Base-by-base conservation (phyloP, 2,888 invertebrate species). In the Andrena bicolor region DNA sequence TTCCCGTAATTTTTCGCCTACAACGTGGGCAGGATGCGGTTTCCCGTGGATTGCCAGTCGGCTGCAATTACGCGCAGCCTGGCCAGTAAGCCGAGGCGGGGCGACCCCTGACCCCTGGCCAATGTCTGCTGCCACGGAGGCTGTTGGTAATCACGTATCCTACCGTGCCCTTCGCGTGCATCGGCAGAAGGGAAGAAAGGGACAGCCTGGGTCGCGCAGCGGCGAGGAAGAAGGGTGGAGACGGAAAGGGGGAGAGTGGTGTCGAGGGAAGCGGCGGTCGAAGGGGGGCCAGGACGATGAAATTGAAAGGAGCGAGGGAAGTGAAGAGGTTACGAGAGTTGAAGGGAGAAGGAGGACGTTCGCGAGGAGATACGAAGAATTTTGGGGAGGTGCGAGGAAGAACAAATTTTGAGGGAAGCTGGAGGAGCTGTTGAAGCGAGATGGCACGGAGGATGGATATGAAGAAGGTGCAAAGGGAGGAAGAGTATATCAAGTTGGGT, bases 61-160 rank as follows among this genome's bases (percentile, higher is more conserved):
- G 91, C 82, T 83, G 88, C 93, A 93, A 93, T 93, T 93, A 93
- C 92, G 90, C 86, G 91, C 89, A 86, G 88, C 88, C 89, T 89
- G 87, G 88, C 90, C 92, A 91, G 92, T 93, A 92, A 93, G 92
- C 90, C 89, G 89, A 92, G 92, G 93, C 93, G 92, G 93, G 89
- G 86, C 93, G 92, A 93, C 93, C 93, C 90, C 78, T 90, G 92
- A 93, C 93, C 93, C 88, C 84, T 84, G 86, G 88, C 87, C 90
- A 87, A 80, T 90, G 90, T 90, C 89, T 89, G 89, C 90, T 90
- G 91, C 91, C 86, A 90, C 89, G 86, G 92, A 90, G 90, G 90
- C 90, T 91, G 90, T 90, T 90, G 89, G 93, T 93, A 92, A 93
- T 93, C 93, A 92, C 91, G 92, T 92, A 91, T 89, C 91, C 90